These are phyloP conservation scores for Drosophila tristis DNA, from an alignment of 1,140 invertebrate species.

Conservation along the genomic window DNA sequence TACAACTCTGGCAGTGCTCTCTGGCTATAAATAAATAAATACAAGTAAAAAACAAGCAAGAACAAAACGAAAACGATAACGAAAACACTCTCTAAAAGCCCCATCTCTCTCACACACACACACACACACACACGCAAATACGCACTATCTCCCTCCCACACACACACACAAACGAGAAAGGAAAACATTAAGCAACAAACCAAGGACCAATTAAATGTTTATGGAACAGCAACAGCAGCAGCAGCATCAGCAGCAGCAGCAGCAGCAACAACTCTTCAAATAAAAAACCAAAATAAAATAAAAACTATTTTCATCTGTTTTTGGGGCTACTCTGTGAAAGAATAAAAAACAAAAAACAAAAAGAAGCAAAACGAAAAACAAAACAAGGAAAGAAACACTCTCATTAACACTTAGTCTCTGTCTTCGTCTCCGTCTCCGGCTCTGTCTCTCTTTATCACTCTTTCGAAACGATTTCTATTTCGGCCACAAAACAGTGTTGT, in stretches of 20 bases:
- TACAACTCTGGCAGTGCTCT: conserved; percentile 80
- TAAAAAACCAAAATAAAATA: conserved; percentile 16
- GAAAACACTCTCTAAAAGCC: conserved; percentile 28
- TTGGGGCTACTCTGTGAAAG: conserved; percentile 24
- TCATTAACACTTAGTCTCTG: conserved; percentile 5
- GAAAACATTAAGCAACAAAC: conserved; percentile 52
- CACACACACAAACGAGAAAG: conserved; percentile 39
- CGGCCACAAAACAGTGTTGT: conserved; percentile 53
- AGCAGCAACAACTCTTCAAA: conserved; percentile 19
- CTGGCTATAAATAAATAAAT: conserved; percentile 57
- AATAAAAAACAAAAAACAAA: conserved; percentile 36
- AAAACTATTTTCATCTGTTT: conserved; percentile 26
- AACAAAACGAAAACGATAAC: conserved; percentile 10
- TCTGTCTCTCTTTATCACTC: not conserved
- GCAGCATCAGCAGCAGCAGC: conserved; percentile 1
- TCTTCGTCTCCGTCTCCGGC: no score
- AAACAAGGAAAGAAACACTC: conserved; percentile 1
- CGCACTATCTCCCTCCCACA: conserved; percentile 18
- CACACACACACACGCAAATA: conserved; percentile 37
- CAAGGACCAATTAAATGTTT: conserved; percentile 80
- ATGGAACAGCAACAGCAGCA: conserved; percentile 50
- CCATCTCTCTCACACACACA: conserved; percentile 33
- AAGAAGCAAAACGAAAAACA: conserved; percentile 8
- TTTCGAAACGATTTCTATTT: conserved; percentile 5
- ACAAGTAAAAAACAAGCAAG: not conserved